Conservation (phyloP, 2,113 vertebrate species). For the Collichthys lucidus region DNA sequence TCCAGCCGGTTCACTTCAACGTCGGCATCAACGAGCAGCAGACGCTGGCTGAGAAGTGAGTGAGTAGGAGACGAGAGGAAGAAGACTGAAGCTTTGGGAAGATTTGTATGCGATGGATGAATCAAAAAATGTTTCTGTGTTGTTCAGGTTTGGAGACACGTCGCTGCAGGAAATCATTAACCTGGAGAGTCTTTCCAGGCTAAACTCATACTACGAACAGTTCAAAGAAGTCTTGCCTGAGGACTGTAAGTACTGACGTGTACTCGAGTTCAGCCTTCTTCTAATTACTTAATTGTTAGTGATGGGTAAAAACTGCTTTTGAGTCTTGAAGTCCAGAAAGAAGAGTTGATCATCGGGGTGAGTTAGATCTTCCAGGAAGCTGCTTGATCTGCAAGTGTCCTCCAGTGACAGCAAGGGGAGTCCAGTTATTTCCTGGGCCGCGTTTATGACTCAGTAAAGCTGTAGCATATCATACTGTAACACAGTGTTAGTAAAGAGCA, state of each 20-base stretch:
- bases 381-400: too few species aligned
- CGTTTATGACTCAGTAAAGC: too few species aligned
- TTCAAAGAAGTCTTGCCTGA: conserved; percentile 99
- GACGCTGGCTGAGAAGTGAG: conserved; percentile 96
- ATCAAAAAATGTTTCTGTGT: background rate
- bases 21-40: conserved; percentile 99
- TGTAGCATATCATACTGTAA: too few species aligned
- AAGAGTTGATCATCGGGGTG: too few species aligned
- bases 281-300: too few species aligned
- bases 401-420: too few species aligned
- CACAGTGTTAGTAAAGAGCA: too few species aligned
- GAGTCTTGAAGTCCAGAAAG: too few species aligned
- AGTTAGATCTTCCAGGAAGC: too few species aligned
- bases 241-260: conserved; percentile 90
- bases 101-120: background rate
- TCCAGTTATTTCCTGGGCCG: too few species aligned
- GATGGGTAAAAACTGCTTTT: too few species aligned
- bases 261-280: too few species aligned
- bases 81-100: background rate
- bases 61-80: background rate
- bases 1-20: conserved; percentile 97
- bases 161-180: conserved; percentile 97
- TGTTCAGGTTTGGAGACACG: conserved; percentile 94
- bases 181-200: conserved; percentile 91
- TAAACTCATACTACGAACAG: conserved; percentile 97